Percentiles rank a stretch among this genome's conserved stretches.
Evolutionary conservation across 2,113 vertebrate species (phyloP).

Genomic region (Austrofundulus limnaeus): DNA sequence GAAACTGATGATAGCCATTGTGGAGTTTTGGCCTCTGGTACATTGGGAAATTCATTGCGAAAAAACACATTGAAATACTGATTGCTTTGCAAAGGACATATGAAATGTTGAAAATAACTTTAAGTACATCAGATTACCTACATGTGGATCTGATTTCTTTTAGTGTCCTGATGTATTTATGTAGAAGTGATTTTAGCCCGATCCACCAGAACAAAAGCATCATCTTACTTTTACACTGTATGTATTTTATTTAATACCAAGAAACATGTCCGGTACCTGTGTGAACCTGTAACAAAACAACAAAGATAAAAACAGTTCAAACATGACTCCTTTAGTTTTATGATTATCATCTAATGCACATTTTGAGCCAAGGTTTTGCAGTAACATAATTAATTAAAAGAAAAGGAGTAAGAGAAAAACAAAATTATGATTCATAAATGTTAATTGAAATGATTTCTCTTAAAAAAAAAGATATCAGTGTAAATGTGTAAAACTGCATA

Average conservation of each 20-base stretch:
- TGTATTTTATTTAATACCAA: no score
- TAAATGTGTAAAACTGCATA: slow-evolving; percentile 24
- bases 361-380: background rate
- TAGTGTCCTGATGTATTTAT: background rate
- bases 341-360: background rate
- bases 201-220: background rate
- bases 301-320: background rate
- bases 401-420: background rate
- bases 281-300: background rate
- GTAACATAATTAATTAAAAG: background rate
- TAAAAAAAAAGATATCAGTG: slow-evolving; percentile 1
- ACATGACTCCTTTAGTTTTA: background rate
- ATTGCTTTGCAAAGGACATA: background rate
- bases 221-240: background rate
- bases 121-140: background rate
- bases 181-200: background rate
- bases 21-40: background rate
- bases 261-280: background rate
- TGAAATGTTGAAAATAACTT: background rate
- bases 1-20: background rate
- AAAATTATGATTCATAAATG: background rate
- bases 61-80: background rate
- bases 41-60: background rate
- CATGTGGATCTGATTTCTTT: background rate
- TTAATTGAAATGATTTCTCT: background rate